These are phyloP conservation scores for Elephas maximus DNA, from an alignment of 2,113 vertebrate genomes.

Conservation along the genomic window DNA sequence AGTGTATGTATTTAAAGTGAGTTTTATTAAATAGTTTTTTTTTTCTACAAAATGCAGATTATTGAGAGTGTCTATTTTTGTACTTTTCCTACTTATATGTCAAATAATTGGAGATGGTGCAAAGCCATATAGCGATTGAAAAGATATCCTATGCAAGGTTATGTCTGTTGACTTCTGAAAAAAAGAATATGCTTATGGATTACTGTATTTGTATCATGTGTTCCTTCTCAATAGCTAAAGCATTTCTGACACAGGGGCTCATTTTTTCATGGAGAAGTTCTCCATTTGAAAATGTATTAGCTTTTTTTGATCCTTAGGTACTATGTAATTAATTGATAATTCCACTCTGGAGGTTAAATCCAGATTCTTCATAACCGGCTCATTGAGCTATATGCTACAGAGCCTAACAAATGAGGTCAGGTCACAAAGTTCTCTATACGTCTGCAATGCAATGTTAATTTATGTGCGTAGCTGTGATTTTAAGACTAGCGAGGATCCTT, in stretches of 20 bases:
- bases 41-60: background rate
- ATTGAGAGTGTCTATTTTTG: background rate
- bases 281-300: background rate
- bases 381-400: background rate
- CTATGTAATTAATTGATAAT: constrained; percentile 21
- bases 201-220: background rate
- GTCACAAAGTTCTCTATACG: background rate
- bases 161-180: background rate
- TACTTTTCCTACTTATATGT: constrained; percentile 42
- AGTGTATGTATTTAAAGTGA: background rate
- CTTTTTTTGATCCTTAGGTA: background rate
- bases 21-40: constrained; percentile 35
- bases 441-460: constrained; percentile 10
- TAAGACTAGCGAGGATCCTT: background rate
- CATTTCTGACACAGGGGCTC: background rate
- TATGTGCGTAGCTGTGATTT: background rate
- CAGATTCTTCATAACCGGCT: background rate
- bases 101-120: constrained; percentile 30
- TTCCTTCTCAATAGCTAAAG: constrained; percentile 22
- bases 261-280: background rate
- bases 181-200: background rate
- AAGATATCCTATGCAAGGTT: background rate
- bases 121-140: background rate
- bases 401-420: background rate
- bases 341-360: background rate